phyloP scores from a whole-genome alignment of 2,113 vertebrate genomes.

The Phoxinus phoxinus region DNA sequence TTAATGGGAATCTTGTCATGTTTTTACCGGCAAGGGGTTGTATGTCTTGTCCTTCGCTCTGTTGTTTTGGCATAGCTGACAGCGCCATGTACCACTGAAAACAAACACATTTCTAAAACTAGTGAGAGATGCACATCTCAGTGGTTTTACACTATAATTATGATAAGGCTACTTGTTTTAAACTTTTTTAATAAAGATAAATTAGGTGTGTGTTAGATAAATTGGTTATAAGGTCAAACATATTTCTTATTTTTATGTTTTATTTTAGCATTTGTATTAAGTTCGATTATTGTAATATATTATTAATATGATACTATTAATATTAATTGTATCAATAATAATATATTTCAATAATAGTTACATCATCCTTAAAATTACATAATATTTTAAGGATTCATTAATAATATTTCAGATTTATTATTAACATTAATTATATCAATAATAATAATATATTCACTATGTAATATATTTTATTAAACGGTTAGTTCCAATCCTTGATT shows the following conservation, averaged over 20 bases:
- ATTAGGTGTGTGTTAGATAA: too few species aligned
- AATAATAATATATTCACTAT: background rate
- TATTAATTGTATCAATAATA: background rate
- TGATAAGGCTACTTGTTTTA: background rate
- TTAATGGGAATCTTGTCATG: background rate
- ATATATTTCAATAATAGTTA: background rate
- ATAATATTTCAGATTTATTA: background rate
- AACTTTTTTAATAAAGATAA: too few species aligned
- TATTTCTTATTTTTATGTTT: background rate
- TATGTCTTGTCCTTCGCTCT: slow-evolving; percentile 53
- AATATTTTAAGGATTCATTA: background rate
- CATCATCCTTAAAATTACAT: background rate
- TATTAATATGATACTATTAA: too few species aligned
- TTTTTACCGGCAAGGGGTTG: slow-evolving; percentile 65
- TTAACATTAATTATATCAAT: too few species aligned
- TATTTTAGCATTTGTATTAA: background rate
- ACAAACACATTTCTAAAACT: slow-evolving; percentile 3
- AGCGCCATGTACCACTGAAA: slow-evolving; percentile 81
- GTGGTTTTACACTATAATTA: background rate
- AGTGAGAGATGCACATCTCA: background rate
- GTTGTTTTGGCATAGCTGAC: slow-evolving; percentile 70
- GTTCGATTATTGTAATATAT: background rate
- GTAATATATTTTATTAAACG: too few species aligned
- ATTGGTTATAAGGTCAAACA: too few species aligned
- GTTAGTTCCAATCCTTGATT: too few species aligned